phyloP scores from a whole-genome alignment of 1,140 invertebrate genomes.

The Aphelinus atriplicis region DNA sequence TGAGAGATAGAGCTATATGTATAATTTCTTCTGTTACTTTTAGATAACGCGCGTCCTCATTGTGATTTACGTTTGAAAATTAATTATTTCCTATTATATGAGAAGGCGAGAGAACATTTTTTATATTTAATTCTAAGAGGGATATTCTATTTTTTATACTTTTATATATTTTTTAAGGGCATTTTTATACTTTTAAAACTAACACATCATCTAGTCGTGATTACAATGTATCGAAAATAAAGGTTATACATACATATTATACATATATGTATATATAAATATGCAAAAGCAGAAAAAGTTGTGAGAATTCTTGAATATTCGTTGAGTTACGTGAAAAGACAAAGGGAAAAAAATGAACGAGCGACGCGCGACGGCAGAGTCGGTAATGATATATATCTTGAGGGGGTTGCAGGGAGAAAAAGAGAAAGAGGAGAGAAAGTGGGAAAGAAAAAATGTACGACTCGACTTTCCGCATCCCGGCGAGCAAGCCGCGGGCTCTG shows the following conservation, averaged over 20 bases:
- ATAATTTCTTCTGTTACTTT: too few species aligned
- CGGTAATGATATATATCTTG: background rate
- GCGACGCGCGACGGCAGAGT: background rate
- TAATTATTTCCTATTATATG: slow-evolving; percentile 13
- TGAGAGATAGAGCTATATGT: too few species aligned
- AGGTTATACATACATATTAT: too few species aligned
- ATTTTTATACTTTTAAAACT: slow-evolving; percentile 38
- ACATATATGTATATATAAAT: background rate
- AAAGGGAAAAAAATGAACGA: slow-evolving; percentile 10
- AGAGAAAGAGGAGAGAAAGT: background rate
- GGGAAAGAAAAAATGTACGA: background rate
- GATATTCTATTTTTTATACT: slow-evolving; percentile 40
- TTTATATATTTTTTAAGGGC: slow-evolving; percentile 41
- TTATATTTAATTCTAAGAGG: slow-evolving; percentile 38
- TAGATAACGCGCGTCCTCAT: too few species aligned
- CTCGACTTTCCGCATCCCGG: too few species aligned
- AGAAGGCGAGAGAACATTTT: background rate
- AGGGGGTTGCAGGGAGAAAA: too few species aligned
- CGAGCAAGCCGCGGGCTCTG: too few species aligned
- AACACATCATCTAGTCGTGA: slow-evolving; percentile 36
- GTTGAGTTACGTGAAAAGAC: slow-evolving; percentile 11
- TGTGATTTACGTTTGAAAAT: slow-evolving; percentile 8
- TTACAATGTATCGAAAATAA: slow-evolving; percentile 19
- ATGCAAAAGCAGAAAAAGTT: slow-evolving; percentile 7
- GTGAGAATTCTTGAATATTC: background rate